Evolutionary conservation across 2,113 vertebrate genomes (phyloP), one percentile per base, ranked within the genome.

Genomic region (Hassar affinis): DNA sequence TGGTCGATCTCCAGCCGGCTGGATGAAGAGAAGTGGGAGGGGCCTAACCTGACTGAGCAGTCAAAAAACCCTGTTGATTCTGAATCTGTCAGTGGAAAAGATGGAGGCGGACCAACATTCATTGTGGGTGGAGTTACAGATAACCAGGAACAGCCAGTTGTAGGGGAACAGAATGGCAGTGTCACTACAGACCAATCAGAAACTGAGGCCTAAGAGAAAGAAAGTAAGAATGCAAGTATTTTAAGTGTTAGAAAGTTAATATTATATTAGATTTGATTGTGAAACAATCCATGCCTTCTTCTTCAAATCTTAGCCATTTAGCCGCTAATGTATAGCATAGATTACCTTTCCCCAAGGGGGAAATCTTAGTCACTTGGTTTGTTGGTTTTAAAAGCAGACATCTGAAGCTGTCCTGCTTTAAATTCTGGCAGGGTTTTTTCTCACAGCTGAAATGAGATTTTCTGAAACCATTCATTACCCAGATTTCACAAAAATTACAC

Each of bases 1-100:
- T 98, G 97, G 97, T 98, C 97, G 68, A 97, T 98, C 89, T 97
- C 97, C 89, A 98, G 96, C 90, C 92, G 94, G 62, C 93, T 97
- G 93, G 97, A 97, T 1, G 96, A 97, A 85, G 95, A 95, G 86
- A 93, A 91, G 87, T 89, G 87, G 86, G 87, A 89, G 76, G 87
- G 82, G 79, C 92, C 92, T 80, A 90, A 92, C 18, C 90, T 94
- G 86, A 87, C 87, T 49, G 89, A 91, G 74, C 90, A 86, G 49
- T 86, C 87, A 12, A 78, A 79, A 83, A 92, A 91, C 62, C 91
- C 91, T 76, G 72, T 83, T 3, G 92, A 94, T 87, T 88, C 89
- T 57, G 49, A 88, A 82, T 90, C 92, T 0, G 84, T 90, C 85
- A 88, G 86, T 87, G 90, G 90, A 86, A 92, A 91, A 84, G 90